Evolutionary conservation across 1,140 invertebrate species (phyloP).

Genomic region (Magallana gigas): DNA sequence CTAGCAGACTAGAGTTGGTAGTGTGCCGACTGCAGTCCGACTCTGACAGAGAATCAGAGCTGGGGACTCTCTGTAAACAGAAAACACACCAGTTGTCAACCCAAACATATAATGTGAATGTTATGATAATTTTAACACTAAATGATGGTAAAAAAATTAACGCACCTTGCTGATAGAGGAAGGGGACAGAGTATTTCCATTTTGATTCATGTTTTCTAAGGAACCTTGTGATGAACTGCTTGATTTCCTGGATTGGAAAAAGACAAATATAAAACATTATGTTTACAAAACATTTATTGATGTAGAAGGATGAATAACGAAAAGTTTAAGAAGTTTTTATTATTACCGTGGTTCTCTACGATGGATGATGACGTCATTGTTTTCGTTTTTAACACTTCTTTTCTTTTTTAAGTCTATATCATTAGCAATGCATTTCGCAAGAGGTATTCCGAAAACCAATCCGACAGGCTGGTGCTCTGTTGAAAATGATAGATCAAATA

Average conservation of each 20-base stretch:
- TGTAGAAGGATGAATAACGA: not conserved
- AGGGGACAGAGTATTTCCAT: constrained; percentile 60
- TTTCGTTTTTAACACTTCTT: constrained; percentile 58
- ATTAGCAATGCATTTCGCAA: constrained; percentile 89
- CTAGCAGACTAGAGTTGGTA: constrained; percentile 74
- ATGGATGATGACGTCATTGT: constrained; percentile 62
- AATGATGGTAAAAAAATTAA: not conserved
- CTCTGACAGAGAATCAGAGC: constrained; percentile 74
- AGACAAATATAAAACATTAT: not conserved
- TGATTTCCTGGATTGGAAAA: constrained; percentile 69
- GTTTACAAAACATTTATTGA: not conserved
- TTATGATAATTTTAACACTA: no score
- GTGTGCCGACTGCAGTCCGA: constrained; percentile 69
- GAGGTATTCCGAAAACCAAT: constrained; percentile 90
- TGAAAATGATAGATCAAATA: not conserved
- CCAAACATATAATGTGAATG: not conserved
- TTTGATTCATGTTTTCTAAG: constrained; percentile 66
- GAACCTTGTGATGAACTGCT: constrained; percentile 75
- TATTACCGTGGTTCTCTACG: constrained; percentile 55
- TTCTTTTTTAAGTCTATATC: constrained; percentile 84
- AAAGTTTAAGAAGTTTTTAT: constrained; percentile 15
- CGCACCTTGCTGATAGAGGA: constrained; percentile 37
- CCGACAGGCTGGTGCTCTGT: constrained; percentile 67
- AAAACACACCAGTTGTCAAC: not conserved
- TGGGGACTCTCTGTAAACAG: constrained; percentile 68